Base-by-base conservation (phyloP, 2,888 invertebrate genomes). In the Pachycephus smyrnensis region DNA sequence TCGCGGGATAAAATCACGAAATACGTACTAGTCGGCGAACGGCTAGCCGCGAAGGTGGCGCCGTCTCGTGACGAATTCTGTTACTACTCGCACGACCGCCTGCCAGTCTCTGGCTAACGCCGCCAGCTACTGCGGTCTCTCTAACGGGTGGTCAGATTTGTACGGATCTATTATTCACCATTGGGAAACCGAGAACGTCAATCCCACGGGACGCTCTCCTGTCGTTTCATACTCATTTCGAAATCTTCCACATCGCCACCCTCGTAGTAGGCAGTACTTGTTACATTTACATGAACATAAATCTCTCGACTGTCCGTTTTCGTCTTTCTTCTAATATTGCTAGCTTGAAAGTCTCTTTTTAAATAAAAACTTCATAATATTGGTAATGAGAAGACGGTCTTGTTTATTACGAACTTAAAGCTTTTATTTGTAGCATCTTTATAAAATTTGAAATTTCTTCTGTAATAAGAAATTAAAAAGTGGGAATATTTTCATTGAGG, bases 1-100 rank as follows among this genome's bases (percentile, higher is more conserved):
- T 80, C 84, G 80, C 83, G 83, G 81, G 80, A 76, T 71, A 73
- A 81, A 74, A 69, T 74, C 74, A 82, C 82, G 82, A 83, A 82
- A 82, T 83, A 84, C 84, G 85, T 75, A 40, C 78, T 80, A 80
- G 82, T 83, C 84, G 81, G 84, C 83, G 82, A 83, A 83, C 83
- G 82, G 81, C 86, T 80, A 76, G 78, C 82, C 79, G 82, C 87
- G 84, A 84, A 83, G 76, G 84, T 84, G 81, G 85, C 88, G 87
- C 80, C 86, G 81, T 81, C 84, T 77, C 74, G 80, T 80, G 87
- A 76, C 84, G 55, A 55, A 55, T 55, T 55, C 23, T 55, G 0
- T 55, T 23, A 55, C 55, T 55, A 55, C 55, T 55, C 55, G 23
- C 23, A 55, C 55, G 55, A 55, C 55, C 23, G 55, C 23, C 55